Conservation (phyloP, 2,888 invertebrate species). For the Oxycera nigricornis region DNA sequence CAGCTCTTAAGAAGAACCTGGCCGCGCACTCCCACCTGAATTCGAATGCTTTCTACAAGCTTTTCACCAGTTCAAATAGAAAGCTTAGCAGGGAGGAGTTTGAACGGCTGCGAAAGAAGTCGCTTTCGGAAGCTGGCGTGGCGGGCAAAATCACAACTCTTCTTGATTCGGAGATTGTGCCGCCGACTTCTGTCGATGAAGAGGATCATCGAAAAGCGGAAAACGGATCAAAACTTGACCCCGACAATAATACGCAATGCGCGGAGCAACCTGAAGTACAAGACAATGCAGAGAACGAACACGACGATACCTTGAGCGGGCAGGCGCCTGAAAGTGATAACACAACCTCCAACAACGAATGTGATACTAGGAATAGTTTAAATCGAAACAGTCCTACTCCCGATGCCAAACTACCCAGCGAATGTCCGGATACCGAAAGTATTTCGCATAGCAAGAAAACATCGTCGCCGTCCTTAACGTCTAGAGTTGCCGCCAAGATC, state of each 20-base stretch:
- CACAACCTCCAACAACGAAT: constrained; percentile 13
- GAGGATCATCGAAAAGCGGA: not conserved
- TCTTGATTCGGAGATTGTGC: not conserved
- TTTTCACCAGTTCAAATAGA: constrained; percentile 54
- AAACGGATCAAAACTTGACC: not conserved
- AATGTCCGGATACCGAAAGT: not conserved
- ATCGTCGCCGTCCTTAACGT: constrained; percentile 58
- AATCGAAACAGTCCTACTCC: constrained; percentile 2
- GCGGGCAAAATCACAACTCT: not conserved
- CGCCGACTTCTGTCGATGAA: not conserved
- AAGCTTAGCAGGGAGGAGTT: constrained; percentile 56
- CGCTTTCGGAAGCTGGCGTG: constrained; percentile 53
- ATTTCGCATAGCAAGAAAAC: constrained; percentile 45
- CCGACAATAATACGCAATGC: not conserved
- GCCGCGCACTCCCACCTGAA: constrained; percentile 53
- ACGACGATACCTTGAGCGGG: constrained; percentile 28
- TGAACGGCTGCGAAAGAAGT: constrained; percentile 55
- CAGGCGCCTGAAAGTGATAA: constrained; percentile 45
- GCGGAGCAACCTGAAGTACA: not conserved
- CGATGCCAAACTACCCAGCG: constrained; percentile 1
- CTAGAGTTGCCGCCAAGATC: constrained; percentile 59
- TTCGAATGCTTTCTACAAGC: constrained; percentile 56
- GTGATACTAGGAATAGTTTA: too few relatives aligned
- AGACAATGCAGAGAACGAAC: constrained; percentile 33
- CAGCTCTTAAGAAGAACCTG: constrained; percentile 34